Evolutionary conservation across 2,113 vertebrate species (phyloP), one percentile per base, ranked within the genome.

Genomic region (Canis aureus): DNA sequence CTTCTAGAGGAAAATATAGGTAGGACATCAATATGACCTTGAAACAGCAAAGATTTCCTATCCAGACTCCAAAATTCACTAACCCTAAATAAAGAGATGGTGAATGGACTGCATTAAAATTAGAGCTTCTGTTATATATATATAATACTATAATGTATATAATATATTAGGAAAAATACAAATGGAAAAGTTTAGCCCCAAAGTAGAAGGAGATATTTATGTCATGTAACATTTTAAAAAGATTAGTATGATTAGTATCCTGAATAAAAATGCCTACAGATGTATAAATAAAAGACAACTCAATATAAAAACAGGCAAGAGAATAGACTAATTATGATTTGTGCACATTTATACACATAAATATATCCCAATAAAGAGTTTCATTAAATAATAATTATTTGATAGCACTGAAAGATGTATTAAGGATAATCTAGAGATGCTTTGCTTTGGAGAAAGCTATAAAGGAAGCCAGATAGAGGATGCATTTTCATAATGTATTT

Each of bases 371-470:
- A 60, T 67, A 55, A 76, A 84, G 7, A 67, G 23, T 32, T 69
- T 83, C 32, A 66, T 74, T 78, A 71, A 49, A 38, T 16, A 60
- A 22, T 43, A 86, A 79, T 29, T 78, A 64, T 15, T 69, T 85
- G 12, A 79, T 89, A 96, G 27, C 11, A n/a, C 38, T 62, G 57
- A 86, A 94, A 32, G 38, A 92, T 51, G 35, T 76, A 25, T 92
- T 59, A 43, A 62, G 10, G 55, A 32, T 60, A 73, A 74, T 17
- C 51, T 62, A 83, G 15, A 86, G 17, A 53, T 53, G 9, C 10
- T 76, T 92, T 96, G 29, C 71, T 91, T 91, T 84, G 29, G 91
- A 62, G 15, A 89, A 81, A 90, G 13, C 57, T 67, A 35, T 49
- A 16, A 38, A 67, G 9, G 29, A 29, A 53, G 12, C 7, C 53